A percentile compares a stretch with the other conserved stretches of the same genome.
Conservation (phyloP, 2,888 invertebrate species). For the Lottia scabra region DNA sequence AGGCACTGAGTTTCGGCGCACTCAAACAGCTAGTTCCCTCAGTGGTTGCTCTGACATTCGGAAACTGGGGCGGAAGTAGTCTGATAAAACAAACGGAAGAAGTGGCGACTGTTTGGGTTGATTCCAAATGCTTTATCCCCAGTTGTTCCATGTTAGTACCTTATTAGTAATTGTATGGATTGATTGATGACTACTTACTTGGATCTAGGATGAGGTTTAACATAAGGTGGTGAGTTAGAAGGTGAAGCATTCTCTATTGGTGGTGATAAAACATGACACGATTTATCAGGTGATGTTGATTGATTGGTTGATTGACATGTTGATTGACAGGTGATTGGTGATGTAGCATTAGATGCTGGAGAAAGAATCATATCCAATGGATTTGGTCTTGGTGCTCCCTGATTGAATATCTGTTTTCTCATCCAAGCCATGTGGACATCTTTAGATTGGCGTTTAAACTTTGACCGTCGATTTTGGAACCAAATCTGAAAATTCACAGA, state of each 20-base stretch:
- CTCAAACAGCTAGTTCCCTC: no score
- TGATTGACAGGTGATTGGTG: no score
- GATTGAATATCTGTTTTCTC: constrained; percentile 1
- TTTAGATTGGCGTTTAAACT: neutral
- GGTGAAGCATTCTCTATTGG: neutral
- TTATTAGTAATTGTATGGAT: no score
- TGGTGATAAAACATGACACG: neutral
- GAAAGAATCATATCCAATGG: neutral
- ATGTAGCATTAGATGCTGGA: neutral
- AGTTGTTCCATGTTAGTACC: no score
- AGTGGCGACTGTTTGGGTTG: no score
- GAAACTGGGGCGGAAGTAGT: no score
- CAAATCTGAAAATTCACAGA: neutral
- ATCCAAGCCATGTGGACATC: neutral
- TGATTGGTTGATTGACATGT: neutral
- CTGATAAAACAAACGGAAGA: no score
- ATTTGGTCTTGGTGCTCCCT: neutral
- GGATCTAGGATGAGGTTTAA: neutral
- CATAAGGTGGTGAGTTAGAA: no score
- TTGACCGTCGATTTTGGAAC: neutral
- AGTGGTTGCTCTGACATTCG: no score
- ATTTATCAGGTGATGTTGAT: neutral
- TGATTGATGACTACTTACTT: neutral
- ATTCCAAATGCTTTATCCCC: no score
- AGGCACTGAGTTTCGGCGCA: no score